Evolutionary conservation across 2,888 invertebrate species (phyloP).

Genomic region (Nemotelus nigrinus): DNA sequence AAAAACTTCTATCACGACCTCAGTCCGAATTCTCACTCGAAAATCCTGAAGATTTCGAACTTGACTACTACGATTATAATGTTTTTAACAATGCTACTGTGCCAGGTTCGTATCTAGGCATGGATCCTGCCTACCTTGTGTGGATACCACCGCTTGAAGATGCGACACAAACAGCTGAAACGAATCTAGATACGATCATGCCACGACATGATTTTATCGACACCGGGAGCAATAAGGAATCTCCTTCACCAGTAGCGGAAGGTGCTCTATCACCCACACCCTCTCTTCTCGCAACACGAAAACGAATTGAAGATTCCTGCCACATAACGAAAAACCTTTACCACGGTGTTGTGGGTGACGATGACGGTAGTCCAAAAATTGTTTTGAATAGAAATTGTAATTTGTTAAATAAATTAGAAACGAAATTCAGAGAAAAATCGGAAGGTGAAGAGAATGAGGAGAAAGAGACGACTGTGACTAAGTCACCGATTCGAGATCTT

Average conservation of each 20-base stretch:
- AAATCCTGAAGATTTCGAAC: conserved; percentile 80
- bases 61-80: conserved; percentile 91
- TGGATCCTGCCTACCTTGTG: conserved; percentile 88
- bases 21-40: conserved; percentile 82
- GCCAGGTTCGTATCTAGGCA: conserved; percentile 86
- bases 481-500: conserved; percentile 70
- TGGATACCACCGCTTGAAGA: conserved; percentile 87
- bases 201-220: conserved; percentile 67
- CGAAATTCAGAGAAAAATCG: conserved; percentile 50
- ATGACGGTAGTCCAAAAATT: conserved; percentile 20
- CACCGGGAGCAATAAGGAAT: conserved; percentile 75
- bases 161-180: conserved; percentile 61
- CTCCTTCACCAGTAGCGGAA: conserved; percentile 68
- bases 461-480: conserved; percentile 75
- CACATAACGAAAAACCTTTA: conserved; percentile 30
- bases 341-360: conserved; percentile 11
- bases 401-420: conserved; percentile 12
- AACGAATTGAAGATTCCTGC: not conserved
- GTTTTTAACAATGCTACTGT: conserved; percentile 84
- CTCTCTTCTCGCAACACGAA: conserved; percentile 9
- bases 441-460: conserved; percentile 67
- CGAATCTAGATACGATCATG: conserved; percentile 58
- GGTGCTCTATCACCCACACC: conserved; percentile 66
- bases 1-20: conserved; percentile 72
- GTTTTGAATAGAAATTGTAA: not conserved